Evolutionary conservation across 2,888 invertebrate species (phyloP).

Genomic region (Slavum lentiscoides): DNA sequence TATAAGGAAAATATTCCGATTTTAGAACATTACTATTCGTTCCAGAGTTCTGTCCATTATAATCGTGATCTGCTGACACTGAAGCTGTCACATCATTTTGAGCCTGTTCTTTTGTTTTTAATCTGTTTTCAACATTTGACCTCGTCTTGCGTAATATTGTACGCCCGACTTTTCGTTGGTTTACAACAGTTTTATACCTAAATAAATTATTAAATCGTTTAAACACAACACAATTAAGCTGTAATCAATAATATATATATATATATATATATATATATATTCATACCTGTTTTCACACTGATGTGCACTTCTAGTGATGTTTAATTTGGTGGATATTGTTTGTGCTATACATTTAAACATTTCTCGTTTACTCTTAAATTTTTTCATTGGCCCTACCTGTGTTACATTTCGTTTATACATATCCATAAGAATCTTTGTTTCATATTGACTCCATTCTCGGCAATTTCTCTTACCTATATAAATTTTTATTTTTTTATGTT

Average conservation of each 20-base stretch:
- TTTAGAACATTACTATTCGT: conserved; percentile 15
- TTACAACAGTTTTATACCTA: conserved; percentile 42
- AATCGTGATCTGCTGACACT: conserved; percentile 45
- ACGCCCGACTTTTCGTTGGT: conserved; percentile 29
- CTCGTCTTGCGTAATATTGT: conserved; percentile 11
- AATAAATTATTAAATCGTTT: background rate
- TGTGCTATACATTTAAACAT: conserved; percentile 43
- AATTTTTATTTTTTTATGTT: background rate
- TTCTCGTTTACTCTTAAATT: conserved; percentile 48
- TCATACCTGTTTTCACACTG: conserved; percentile 49
- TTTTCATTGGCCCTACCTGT: conserved; percentile 45
- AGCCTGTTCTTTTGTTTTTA: conserved; percentile 10
- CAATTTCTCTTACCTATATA: conserved; percentile 34
- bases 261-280: background rate
- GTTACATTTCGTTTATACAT: conserved; percentile 43
- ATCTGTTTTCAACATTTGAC: background rate
- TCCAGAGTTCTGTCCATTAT: conserved; percentile 41
- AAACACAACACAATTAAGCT: background rate
- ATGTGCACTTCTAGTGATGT: conserved; percentile 38
- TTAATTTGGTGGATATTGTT: conserved; percentile 37
- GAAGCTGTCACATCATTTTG: conserved; percentile 36
- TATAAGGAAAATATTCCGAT: background rate
- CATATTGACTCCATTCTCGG: conserved; percentile 47
- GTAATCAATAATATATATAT: background rate
- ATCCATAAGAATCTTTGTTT: conserved; percentile 47